Base-by-base conservation (phyloP, 2,888 invertebrate species). In the Sarcophaga rosellei region DNA sequence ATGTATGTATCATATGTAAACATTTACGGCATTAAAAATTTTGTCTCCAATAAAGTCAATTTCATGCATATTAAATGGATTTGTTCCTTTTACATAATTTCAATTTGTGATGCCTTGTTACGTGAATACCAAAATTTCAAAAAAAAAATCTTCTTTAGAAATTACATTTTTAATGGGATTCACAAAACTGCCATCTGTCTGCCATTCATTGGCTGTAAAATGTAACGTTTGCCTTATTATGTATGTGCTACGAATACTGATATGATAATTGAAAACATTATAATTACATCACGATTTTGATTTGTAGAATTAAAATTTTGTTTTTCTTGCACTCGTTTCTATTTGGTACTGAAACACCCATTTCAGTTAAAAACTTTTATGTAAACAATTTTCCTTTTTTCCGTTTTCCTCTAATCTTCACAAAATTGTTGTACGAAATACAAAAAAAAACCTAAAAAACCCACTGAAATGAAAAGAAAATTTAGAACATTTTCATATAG, bases 241-340 rank as follows among this genome's bases (percentile, higher is more conserved):
- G 1, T 35, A 35, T 35, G 1, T 35, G 35, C 35, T 10, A 35
- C 10, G 8, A 35, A 35, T 59, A 66, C 74, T 62, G 35, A 53
- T 10, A 1, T 35, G 63, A 53, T 69, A 84, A 83, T 74, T 83
- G 69, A 74, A 81, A 78, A 65, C 74, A 75, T 84, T 81, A 77
- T 86, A 86, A 86, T 86, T 84, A 86, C 86, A 81, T 86, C 86
- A 84, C 83, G 86, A 86, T 80, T 86, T 81, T 78, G 77, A 81
- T 81, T 84, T 84, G 81, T 78, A 61, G 68, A 8, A 53, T 35
- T 72, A 72, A 69, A 44, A 25, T 75, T 81, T 2, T 0, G 0
- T 35, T 35, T 35, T 35, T 35, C 10, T 35, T 0, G 1, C 35
- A 10, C 35, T 35, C 8, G 8, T 35, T 35, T 35, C 35, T 35